phyloP scores from a whole-genome alignment of 2,888 invertebrate species.

The Lepidochrysops patricia region DNA sequence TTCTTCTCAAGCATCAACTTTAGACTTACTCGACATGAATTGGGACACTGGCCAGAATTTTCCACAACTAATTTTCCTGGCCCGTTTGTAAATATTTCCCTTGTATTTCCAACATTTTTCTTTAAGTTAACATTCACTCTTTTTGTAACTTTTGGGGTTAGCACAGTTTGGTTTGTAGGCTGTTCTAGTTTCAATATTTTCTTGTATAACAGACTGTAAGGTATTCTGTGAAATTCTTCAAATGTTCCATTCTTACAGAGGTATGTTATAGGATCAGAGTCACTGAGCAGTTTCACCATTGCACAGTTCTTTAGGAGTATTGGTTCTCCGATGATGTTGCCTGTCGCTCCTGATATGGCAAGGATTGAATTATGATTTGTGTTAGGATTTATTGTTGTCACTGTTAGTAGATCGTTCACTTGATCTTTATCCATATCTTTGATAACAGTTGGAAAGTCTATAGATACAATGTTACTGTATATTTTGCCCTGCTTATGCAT shows the following conservation, averaged over 20 bases:
- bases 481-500: conserved; percentile 71
- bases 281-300: conserved; percentile 72
- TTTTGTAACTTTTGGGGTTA: conserved; percentile 50
- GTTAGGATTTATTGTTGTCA: conserved; percentile 67
- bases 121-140: conserved; percentile 73
- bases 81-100: conserved; percentile 74
- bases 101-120: conserved; percentile 70
- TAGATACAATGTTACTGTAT: conserved; percentile 68
- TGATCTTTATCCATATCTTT: conserved; percentile 83
- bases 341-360: conserved; percentile 81
- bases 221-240: conserved; percentile 66
- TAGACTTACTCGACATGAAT: conserved; percentile 77
- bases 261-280: conserved; percentile 71
- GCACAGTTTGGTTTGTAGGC: conserved; percentile 36
- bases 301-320: conserved; percentile 75
- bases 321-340: conserved; percentile 78
- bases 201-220: conserved; percentile 43
- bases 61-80: conserved; percentile 79
- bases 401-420: conserved; percentile 79
- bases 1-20: conserved; percentile 73
- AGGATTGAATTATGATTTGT: conserved; percentile 76
- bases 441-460: conserved; percentile 81
- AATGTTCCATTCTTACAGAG: conserved; percentile 75
- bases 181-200: conserved; percentile 50
- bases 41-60: conserved; percentile 82